A percentile compares a stretch with the other conserved stretches of the same genome.
These are phyloP conservation scores for Dipodomys merriami DNA, from an alignment of 2,113 vertebrate genomes.

Conservation along the genomic window DNA sequence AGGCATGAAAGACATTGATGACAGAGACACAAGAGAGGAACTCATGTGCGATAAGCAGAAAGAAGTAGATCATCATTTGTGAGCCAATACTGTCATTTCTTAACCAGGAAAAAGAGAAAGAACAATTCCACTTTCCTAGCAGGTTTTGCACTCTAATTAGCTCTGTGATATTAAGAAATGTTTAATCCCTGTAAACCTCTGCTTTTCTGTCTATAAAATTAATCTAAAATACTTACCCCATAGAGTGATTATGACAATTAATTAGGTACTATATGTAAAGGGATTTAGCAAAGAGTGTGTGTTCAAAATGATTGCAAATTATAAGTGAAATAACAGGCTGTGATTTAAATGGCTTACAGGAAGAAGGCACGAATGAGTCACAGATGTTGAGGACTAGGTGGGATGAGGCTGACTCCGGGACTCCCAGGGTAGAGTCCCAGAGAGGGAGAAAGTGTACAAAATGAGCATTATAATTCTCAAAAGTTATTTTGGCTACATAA, in stretches of 20 bases:
- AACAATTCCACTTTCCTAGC: background rate
- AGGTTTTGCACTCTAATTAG: constrained; percentile 25
- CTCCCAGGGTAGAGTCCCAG: background rate
- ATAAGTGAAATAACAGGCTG: background rate
- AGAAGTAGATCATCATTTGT: background rate
- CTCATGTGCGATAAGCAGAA: background rate
- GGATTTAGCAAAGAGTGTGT: constrained; percentile 27
- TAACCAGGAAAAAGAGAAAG: background rate
- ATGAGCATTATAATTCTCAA: background rate
- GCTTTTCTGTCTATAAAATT: constrained; percentile 19
- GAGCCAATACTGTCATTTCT: background rate
- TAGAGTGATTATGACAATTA: constrained; percentile 29
- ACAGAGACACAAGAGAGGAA: background rate
- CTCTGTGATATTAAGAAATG: constrained; percentile 19
- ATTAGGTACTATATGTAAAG: constrained; percentile 21
- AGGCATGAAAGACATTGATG: background rate
- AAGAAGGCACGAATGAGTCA: background rate
- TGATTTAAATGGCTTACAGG: constrained; percentile 4
- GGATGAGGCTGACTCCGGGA: background rate
- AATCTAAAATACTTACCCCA: constrained; percentile 32
- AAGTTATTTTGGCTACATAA: background rate
- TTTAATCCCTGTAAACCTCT: constrained; percentile 45
- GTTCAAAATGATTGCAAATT: constrained; percentile 24
- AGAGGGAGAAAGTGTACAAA: background rate
- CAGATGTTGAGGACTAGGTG: background rate